phyloP scores from a whole-genome alignment of 2,113 vertebrate genomes.

The Callaeas wilsoni region DNA sequence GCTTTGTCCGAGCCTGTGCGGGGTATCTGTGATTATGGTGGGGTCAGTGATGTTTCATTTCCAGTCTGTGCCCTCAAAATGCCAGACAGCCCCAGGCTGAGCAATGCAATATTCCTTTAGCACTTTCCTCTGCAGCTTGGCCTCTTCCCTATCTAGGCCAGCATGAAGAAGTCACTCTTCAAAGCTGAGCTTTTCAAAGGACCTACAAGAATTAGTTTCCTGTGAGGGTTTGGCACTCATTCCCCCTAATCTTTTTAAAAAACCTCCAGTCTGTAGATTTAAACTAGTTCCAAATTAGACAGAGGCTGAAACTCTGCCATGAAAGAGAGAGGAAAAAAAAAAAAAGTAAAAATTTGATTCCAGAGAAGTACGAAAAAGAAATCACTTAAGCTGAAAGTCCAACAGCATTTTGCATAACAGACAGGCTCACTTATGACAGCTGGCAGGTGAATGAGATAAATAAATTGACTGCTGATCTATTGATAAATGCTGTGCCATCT shows the following conservation, averaged over 20 bases:
- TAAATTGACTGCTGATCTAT: conserved; percentile 38
- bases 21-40: neutral
- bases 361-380: neutral
- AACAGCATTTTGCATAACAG: conserved; percentile 18
- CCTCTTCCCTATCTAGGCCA: conserved; percentile 4
- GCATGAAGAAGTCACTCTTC: conserved; percentile 5
- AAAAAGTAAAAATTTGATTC: neutral
- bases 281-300: conserved; percentile 24
- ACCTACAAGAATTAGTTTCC: conserved; percentile 39
- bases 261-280: neutral
- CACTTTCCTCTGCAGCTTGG: neutral
- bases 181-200: conserved; percentile 46
- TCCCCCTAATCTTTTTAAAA: conserved; percentile 27
- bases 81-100: conserved; percentile 29
- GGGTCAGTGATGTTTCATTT: conserved; percentile 16
- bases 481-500: neutral
- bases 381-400: conserved; percentile 7
- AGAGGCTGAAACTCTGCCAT: neutral
- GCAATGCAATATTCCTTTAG: neutral
- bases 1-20: neutral
- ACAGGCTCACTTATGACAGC: neutral
- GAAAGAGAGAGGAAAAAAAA: neutral
- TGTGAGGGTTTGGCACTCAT: conserved; percentile 20
- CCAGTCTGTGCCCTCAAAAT: conserved; percentile 18
- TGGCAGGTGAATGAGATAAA: conserved; percentile 13